These are phyloP conservation scores for Tachina grossa DNA, from an alignment of 2,888 invertebrate genomes.

Conservation along the genomic window DNA sequence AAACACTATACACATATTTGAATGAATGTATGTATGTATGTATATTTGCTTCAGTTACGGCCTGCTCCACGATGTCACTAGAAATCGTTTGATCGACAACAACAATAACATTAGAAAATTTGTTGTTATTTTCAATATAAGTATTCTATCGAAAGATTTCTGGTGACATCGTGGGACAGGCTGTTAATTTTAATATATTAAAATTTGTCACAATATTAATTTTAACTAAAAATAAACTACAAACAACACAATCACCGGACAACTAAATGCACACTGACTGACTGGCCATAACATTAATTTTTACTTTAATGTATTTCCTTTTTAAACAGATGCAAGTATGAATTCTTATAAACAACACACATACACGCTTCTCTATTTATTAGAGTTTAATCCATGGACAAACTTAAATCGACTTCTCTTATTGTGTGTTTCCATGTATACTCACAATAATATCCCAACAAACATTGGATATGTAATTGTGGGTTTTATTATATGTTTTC, in stretches of 20 bases:
- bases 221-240: not conserved
- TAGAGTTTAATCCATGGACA: not conserved
- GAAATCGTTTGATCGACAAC: too few species aligned
- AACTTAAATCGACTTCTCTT: slow-evolving; percentile 5
- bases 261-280: slow-evolving; percentile 59
- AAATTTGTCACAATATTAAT: not conserved
- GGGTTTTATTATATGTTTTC: not conserved
- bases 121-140: too few species aligned
- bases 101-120: too few species aligned
- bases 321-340: slow-evolving; percentile 13
- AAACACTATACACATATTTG: too few species aligned
- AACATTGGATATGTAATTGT: not conserved
- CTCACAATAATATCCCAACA: not conserved
- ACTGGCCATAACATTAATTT: slow-evolving; percentile 33
- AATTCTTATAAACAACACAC: not conserved
- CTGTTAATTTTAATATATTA: not conserved
- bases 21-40: not conserved
- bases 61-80: too few species aligned
- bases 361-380: not conserved
- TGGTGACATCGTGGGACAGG: too few species aligned
- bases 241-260: slow-evolving; percentile 51
- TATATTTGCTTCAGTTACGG: not conserved
- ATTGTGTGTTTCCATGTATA: slow-evolving; percentile 2
- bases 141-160: too few species aligned
- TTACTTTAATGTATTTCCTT: slow-evolving; percentile 28